These are phyloP conservation scores for Sterrhoptilus dennistouni DNA, from an alignment of 2,113 vertebrate genomes.

Conservation along the genomic window DNA sequence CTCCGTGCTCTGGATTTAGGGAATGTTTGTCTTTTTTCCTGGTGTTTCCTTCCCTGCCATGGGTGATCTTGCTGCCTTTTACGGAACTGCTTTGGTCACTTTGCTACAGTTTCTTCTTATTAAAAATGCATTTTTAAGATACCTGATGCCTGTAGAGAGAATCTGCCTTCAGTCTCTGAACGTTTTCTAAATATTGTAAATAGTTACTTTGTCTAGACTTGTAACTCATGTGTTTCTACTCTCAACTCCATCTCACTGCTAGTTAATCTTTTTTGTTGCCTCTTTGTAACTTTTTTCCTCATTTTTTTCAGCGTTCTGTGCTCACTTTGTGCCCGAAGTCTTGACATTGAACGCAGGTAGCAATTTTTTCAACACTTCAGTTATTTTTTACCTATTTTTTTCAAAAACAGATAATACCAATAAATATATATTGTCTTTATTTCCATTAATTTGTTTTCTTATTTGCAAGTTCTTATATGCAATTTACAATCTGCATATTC, in stretches of 20 bases:
- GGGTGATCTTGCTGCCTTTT: not conserved
- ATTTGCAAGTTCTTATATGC: not conserved
- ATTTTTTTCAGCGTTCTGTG: not conserved
- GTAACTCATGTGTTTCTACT: not conserved
- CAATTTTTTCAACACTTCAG: not conserved
- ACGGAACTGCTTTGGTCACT: not conserved
- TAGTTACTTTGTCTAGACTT: not conserved
- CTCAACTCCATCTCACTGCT: not conserved
- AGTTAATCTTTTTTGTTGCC: not conserved
- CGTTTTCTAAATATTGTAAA: not conserved
- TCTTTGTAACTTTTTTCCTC: not conserved
- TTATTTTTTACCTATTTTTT: not conserved
- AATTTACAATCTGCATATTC: not conserved
- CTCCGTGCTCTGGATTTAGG: not conserved
- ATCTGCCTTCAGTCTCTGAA: not conserved
- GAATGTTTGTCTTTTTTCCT: not conserved
- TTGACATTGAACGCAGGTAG: rapidly evolving
- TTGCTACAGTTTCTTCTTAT: not conserved
- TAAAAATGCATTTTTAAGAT: not conserved
- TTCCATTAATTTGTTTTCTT: not conserved
- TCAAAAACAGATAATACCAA: not conserved
- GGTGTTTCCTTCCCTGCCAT: not conserved
- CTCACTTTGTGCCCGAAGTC: not conserved
- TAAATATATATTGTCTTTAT: not conserved
- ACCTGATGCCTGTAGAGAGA: not conserved